These are phyloP conservation scores for Gymnocheta viridis DNA, from an alignment of 2,888 invertebrate genomes.

Conservation along the genomic window DNA sequence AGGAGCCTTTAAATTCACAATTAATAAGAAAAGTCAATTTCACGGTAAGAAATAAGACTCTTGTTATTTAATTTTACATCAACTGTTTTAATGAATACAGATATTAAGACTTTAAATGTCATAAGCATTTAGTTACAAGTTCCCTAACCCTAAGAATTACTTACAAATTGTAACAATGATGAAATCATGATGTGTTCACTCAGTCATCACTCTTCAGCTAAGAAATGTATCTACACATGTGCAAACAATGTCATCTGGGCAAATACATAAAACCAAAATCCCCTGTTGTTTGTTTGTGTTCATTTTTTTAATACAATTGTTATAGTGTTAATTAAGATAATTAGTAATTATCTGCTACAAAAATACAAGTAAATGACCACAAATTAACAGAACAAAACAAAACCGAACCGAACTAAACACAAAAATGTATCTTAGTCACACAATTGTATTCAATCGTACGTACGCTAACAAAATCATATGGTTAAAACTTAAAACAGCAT, in stretches of 20 bases:
- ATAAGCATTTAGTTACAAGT: slow-evolving; percentile 14
- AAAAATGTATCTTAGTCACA: slow-evolving; percentile 29
- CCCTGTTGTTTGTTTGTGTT: slow-evolving; percentile 20
- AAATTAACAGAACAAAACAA: slow-evolving; percentile 54
- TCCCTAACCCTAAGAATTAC: slow-evolving; percentile 14
- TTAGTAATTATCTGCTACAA: slow-evolving; percentile 54
- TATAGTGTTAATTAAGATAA: slow-evolving; percentile 62
- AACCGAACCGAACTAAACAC: background rate
- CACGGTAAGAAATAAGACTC: too few species aligned
- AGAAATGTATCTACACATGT: background rate
- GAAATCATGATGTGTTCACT: background rate
- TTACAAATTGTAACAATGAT: background rate
- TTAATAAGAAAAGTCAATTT: too few species aligned
- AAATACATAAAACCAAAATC: slow-evolving; percentile 26
- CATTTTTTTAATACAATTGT: slow-evolving; percentile 46
- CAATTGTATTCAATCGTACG: background rate
- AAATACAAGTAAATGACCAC: slow-evolving; percentile 50
- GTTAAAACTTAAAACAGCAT: slow-evolving; percentile 15
- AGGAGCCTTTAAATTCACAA: too few species aligned
- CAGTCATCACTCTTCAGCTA: background rate
- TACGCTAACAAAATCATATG: background rate
- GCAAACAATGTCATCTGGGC: slow-evolving; percentile 36
- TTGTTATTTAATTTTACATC: background rate
- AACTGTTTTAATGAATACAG: background rate
- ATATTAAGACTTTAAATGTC: slow-evolving; percentile 19